Evolutionary conservation across 1,140 invertebrate genomes (phyloP).

Genomic region (Pseudomyrmex concolor): DNA sequence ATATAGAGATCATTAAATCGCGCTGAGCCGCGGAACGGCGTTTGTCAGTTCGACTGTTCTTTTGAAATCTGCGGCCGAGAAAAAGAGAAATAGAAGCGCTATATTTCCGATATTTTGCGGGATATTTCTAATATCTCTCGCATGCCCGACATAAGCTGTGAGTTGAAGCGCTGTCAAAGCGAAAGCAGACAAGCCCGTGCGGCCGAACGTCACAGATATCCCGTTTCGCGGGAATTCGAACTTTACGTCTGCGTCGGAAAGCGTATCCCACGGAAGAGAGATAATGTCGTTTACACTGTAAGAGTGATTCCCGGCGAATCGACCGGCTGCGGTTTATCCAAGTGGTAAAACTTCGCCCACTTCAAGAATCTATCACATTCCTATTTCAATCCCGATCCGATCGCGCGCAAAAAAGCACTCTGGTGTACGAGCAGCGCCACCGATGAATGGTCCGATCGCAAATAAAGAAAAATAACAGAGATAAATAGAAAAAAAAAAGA

Average conservation of each 20-base stretch:
- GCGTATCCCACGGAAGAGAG: neutral
- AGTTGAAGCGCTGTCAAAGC: neutral
- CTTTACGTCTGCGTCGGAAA: neutral
- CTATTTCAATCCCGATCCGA: slow-evolving; percentile 34
- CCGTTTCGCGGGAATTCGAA: slow-evolving; percentile 13
- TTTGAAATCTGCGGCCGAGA: neutral
- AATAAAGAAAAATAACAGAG: slow-evolving; percentile 51
- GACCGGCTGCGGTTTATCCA: slow-evolving; percentile 23
- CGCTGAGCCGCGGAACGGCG: neutral
- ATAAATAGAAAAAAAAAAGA: neutral
- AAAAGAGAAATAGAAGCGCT: no score
- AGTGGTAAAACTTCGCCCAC: neutral
- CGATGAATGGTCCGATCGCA: slow-evolving; percentile 42
- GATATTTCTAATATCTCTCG: slow-evolving; percentile 39
- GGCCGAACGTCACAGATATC: slow-evolving; percentile 28
- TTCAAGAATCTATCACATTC: slow-evolving; percentile 5
- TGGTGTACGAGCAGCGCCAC: neutral
- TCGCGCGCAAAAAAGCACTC: slow-evolving; percentile 29
- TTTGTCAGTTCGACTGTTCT: neutral
- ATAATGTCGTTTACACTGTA: slow-evolving; percentile 37
- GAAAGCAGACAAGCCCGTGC: slow-evolving; percentile 5
- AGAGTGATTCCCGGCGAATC: slow-evolving; percentile 23
- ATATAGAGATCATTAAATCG: slow-evolving; percentile 37
- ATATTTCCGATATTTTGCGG: slow-evolving; percentile 18
- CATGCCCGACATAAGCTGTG: slow-evolving; percentile 6